Percentiles rank a stretch among this genome's conserved stretches.
Evolutionary conservation across 2,888 invertebrate species (phyloP).

Genomic region (Lasioglossum malachurum): DNA sequence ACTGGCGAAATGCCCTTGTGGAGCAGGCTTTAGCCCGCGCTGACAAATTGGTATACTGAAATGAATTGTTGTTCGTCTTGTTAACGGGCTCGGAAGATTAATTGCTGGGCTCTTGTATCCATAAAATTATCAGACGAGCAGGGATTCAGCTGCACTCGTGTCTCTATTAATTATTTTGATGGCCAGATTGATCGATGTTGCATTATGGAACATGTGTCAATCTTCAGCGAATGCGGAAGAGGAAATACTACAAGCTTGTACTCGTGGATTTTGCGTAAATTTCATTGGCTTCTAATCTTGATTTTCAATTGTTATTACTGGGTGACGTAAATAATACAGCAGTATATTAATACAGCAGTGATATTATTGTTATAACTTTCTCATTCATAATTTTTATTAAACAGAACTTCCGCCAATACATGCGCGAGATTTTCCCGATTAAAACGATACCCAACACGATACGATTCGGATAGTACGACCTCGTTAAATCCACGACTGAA

Average conservation of each 20-base stretch:
- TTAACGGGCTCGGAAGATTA: background rate
- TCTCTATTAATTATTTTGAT: constrained; percentile 1
- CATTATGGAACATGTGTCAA: background rate
- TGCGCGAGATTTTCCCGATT: background rate
- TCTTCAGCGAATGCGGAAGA: background rate
- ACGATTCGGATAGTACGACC: no score
- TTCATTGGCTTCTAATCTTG: background rate
- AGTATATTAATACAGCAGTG: background rate
- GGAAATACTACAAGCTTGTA: background rate
- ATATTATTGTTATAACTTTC: background rate
- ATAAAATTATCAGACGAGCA: constrained; percentile 6
- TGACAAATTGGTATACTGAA: constrained; percentile 8
- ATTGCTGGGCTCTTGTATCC: background rate
- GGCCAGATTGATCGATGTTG: background rate
- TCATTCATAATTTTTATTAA: background rate
- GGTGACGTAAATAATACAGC: background rate
- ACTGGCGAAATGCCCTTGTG: constrained; percentile 9
- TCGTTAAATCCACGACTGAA: background rate
- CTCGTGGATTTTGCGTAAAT: background rate
- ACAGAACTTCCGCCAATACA: accelerated
- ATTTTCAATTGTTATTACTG: background rate
- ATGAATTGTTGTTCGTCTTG: constrained; percentile 8
- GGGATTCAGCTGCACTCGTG: background rate
- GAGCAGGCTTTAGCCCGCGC: background rate
- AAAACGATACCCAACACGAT: background rate